These are phyloP conservation scores for Apeira syringaria DNA, from an alignment of 2,888 invertebrate genomes.

Conservation along the genomic window DNA sequence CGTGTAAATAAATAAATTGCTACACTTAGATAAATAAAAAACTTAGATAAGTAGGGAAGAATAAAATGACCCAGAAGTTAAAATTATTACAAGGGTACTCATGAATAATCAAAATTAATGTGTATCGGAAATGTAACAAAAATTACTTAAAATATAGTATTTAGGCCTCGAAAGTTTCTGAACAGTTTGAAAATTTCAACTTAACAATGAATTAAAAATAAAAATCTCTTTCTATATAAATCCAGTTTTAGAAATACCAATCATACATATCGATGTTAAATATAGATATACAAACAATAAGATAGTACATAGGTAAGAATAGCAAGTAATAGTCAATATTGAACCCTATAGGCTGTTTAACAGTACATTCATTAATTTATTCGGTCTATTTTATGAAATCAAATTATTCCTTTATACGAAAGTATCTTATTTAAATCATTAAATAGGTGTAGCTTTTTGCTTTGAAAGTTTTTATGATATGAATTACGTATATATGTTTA, in stretches of 20 bases:
- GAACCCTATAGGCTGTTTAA: constrained; percentile 72
- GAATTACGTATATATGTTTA: constrained; percentile 27
- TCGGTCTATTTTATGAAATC: constrained; percentile 29
- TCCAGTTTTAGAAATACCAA: constrained; percentile 76
- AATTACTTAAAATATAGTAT: constrained; percentile 54
- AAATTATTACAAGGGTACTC: constrained; percentile 52
- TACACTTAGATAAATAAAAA: constrained; percentile 47
- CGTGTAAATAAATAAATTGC: constrained; percentile 50
- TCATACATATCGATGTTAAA: constrained; percentile 83
- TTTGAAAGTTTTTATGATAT: constrained; percentile 30
- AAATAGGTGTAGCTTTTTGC: constrained; percentile 29
- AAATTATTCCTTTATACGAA: constrained; percentile 24
- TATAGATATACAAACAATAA: constrained; percentile 47
- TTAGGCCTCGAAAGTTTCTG: constrained; percentile 54
- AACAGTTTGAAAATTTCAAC: constrained; percentile 53
- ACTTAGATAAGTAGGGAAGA: constrained; percentile 38
- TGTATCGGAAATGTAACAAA: constrained; percentile 60
- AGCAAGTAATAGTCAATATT: constrained; percentile 76
- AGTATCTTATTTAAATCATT: constrained; percentile 23
- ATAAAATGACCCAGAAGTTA: constrained; percentile 35
- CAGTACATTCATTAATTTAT: constrained; percentile 55
- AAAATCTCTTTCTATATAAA: constrained; percentile 47
- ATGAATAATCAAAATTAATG: constrained; percentile 68
- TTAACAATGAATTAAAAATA: constrained; percentile 43
- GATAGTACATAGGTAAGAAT: constrained; percentile 56